Percentiles rank a stretch among this genome's conserved stretches.
These are phyloP conservation scores for Blastobasis adustella DNA, from an alignment of 2,888 invertebrate species.

Conservation along the genomic window DNA sequence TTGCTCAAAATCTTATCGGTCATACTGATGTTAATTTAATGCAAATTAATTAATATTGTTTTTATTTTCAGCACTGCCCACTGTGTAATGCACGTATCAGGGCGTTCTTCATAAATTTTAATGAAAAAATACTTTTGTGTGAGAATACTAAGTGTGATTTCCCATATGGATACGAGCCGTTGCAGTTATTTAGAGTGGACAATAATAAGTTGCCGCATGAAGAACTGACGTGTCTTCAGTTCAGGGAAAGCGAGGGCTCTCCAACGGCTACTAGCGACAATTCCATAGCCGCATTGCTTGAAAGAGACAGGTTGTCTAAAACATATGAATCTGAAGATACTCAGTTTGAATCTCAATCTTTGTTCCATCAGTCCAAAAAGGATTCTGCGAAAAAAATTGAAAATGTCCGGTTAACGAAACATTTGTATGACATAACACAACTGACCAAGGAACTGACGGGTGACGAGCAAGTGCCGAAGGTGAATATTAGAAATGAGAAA, in stretches of 20 bases:
- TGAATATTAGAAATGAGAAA: slow-evolving; percentile 36
- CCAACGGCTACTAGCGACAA: slow-evolving; percentile 1
- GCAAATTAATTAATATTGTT: no score
- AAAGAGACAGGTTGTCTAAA: slow-evolving; percentile 29
- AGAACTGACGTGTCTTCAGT: slow-evolving; percentile 5
- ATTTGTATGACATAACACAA: slow-evolving; percentile 33
- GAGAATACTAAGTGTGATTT: slow-evolving; percentile 44
- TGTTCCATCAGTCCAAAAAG: slow-evolving; percentile 12
- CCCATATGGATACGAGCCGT: slow-evolving; percentile 45
- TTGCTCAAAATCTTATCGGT: no score
- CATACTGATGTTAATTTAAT: no score
- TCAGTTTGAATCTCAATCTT: neutral
- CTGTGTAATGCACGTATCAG: slow-evolving; percentile 35
- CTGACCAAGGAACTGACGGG: slow-evolving; percentile 19
- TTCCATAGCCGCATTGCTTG: slow-evolving; percentile 31
- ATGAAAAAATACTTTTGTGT: slow-evolving; percentile 50
- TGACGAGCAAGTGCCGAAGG: neutral
- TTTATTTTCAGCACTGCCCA: slow-evolving; percentile 43
- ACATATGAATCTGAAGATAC: slow-evolving; percentile 22
- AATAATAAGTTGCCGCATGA: slow-evolving; percentile 13
- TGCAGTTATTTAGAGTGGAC: slow-evolving; percentile 32
- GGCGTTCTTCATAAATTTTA: slow-evolving; percentile 39
- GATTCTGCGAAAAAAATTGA: slow-evolving; percentile 8
- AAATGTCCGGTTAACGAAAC: slow-evolving; percentile 15
- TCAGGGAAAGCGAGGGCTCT: slow-evolving; percentile 4